phyloP scores from a whole-genome alignment of 2,113 vertebrate species.

The Coracopsis vasa region DNA sequence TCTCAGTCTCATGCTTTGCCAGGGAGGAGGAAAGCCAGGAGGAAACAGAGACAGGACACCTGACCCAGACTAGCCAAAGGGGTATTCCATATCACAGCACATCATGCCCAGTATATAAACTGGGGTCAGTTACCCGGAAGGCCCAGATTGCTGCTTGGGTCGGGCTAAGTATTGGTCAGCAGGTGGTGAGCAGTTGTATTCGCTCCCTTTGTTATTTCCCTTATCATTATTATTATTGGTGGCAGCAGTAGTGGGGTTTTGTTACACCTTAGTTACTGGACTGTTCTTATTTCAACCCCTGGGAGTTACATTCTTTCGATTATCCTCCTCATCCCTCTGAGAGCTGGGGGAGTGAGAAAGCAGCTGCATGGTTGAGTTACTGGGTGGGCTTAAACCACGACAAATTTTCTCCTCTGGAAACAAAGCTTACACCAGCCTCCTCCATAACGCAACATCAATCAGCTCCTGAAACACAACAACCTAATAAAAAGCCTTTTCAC shows the following conservation, averaged over 20 bases:
- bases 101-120: not conserved
- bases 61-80: not conserved
- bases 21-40: not conserved
- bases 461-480: not conserved
- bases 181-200: not conserved
- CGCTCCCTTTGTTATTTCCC: not conserved
- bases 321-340: not conserved
- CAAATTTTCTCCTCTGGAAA: not conserved
- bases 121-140: not conserved
- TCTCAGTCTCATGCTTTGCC: not conserved
- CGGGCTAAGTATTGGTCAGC: rapidly evolving
- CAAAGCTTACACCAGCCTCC: not conserved
- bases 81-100: not conserved
- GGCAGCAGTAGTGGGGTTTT: not conserved
- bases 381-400: not conserved
- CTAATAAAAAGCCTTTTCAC: not conserved
- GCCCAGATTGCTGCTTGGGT: not conserved
- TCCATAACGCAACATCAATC: not conserved
- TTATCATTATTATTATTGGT: not conserved
- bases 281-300: not conserved
- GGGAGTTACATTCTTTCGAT: not conserved
- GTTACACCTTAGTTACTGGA: not conserved
- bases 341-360: not conserved
- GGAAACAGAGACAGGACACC: not conserved
- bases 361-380: not conserved